These are phyloP conservation scores for Anguilla anguilla DNA, from an alignment of 2,797 vertebrate species.

Conservation along the genomic window DNA sequence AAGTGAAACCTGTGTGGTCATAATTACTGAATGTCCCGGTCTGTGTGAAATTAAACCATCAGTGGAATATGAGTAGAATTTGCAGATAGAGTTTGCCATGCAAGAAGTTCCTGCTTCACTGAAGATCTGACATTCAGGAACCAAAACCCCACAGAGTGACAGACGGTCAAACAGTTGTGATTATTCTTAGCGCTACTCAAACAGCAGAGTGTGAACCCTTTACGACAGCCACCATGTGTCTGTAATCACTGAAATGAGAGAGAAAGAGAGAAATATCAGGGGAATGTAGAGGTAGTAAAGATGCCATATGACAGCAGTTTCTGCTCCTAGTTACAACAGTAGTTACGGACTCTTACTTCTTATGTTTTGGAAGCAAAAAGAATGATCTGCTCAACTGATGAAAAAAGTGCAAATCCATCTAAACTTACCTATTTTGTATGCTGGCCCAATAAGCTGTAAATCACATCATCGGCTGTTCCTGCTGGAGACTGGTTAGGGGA, in stretches of 20 bases:
- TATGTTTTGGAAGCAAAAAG: too few species aligned
- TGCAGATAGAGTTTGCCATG: not conserved
- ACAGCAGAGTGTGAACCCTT: too few species aligned
- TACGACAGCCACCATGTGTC: too few species aligned
- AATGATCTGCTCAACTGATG: too few species aligned
- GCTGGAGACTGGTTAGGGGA: too few species aligned
- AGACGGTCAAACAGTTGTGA: too few species aligned
- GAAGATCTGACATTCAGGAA: too few species aligned
- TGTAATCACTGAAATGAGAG: not conserved
- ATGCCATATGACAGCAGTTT: not conserved
- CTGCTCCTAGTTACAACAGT: not conserved
- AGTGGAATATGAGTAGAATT: not conserved
- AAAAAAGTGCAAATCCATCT: not conserved
- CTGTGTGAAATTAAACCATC: not conserved
- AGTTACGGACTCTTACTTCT: too few species aligned
- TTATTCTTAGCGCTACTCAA: too few species aligned
- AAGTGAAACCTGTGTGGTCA: too few species aligned
- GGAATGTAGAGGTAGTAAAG: not conserved
- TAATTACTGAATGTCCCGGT: not conserved
- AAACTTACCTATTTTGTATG: not conserved
- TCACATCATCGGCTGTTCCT: not conserved
- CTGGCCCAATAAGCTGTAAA: not conserved
- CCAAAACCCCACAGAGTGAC: too few species aligned
- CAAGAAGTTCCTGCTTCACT: too few species aligned
- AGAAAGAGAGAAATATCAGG: not conserved